Evolutionary conservation across 1,140 invertebrate genomes (phyloP).

Genomic region (Diachasmimorpha longicaudata): DNA sequence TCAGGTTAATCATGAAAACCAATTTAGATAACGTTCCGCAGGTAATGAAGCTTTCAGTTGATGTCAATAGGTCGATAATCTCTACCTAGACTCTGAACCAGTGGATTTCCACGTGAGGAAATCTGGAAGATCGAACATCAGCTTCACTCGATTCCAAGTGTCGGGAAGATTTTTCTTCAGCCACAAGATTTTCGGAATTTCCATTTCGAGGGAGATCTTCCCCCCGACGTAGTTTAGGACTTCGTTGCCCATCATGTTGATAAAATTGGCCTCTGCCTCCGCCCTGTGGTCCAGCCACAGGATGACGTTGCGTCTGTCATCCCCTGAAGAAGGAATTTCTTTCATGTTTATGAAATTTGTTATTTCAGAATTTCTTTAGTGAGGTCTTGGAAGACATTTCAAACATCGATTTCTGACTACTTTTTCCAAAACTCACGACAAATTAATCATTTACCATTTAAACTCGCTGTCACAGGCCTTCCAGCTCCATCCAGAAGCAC

Average conservation of each 20-base stretch:
- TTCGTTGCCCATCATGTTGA: conserved; percentile 79
- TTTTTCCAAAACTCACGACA: too few relatives aligned
- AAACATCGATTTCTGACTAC: too few relatives aligned
- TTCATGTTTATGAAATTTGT: too few relatives aligned
- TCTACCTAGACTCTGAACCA: conserved; percentile 70
- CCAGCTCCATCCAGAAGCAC: conserved; percentile 78
- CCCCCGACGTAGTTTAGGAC: conserved; percentile 89
- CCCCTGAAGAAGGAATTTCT: conserved; percentile 11
- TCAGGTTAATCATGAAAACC: too few relatives aligned
- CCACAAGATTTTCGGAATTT: conserved; percentile 96
- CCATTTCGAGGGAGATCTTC: conserved; percentile 93
- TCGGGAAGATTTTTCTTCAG: conserved; percentile 79
- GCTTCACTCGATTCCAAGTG: conserved; percentile 73
- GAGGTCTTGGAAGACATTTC: too few relatives aligned
- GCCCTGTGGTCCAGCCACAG: conserved; percentile 98
- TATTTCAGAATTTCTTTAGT: too few relatives aligned
- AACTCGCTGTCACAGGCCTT: conserved; percentile 77
- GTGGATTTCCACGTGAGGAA: conserved; percentile 94
- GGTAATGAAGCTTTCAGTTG: too few relatives aligned
- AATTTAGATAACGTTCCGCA: too few relatives aligned
- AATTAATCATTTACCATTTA: conserved; percentile 60
- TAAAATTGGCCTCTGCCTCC: conserved; percentile 77
- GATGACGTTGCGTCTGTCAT: conserved; percentile 78
- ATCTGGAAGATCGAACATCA: conserved; percentile 93
- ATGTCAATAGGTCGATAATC: too few relatives aligned